These are phyloP conservation scores for Actinemys pallida DNA, from an alignment of 2,113 vertebrate genomes.

Conservation along the genomic window DNA sequence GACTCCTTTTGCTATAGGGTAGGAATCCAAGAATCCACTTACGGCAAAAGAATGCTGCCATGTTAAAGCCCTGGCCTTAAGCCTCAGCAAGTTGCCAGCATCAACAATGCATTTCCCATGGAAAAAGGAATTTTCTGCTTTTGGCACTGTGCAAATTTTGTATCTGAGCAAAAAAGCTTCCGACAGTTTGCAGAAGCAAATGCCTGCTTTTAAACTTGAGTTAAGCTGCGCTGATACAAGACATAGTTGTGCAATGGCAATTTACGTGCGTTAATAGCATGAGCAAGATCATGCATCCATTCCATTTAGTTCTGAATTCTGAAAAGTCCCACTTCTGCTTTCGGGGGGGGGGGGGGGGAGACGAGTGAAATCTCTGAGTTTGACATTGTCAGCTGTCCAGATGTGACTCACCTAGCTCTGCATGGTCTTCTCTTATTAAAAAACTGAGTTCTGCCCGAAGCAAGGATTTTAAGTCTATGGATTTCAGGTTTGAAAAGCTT, in stretches of 20 bases:
- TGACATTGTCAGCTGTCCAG: not conserved
- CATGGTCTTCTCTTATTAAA: not conserved
- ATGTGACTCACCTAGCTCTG: not conserved
- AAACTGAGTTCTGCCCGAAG: not conserved
- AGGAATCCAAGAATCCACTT: slow-evolving; percentile 73
- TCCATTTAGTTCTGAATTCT: not conserved
- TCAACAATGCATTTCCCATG: slow-evolving; percentile 72
- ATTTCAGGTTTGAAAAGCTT: not conserved
- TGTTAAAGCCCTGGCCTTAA: slow-evolving; percentile 68
- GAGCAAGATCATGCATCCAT: not conserved
- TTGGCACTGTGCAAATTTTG: slow-evolving; percentile 24
- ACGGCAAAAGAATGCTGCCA: slow-evolving; percentile 71
- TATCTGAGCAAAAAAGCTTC: slow-evolving; percentile 31
- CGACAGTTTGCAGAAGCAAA: slow-evolving; percentile 5
- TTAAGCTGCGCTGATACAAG: slow-evolving; percentile 4
- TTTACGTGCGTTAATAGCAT: rapidly evolving
- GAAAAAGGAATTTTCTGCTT: slow-evolving; percentile 65
- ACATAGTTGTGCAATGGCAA: slow-evolving; percentile 2
- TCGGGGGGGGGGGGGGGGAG: not conserved
- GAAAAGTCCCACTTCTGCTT: not conserved
- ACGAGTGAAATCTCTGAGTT: not conserved
- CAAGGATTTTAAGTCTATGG: not conserved
- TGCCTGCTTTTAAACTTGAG: slow-evolving; percentile 43
- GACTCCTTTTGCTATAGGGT: slow-evolving; percentile 66
- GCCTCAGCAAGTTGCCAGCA: slow-evolving; percentile 64